Evolutionary conservation across 1,140 invertebrate genomes (phyloP), one percentile per base, ranked within the genome.

Genomic region (Drosophila ananassae): DNA sequence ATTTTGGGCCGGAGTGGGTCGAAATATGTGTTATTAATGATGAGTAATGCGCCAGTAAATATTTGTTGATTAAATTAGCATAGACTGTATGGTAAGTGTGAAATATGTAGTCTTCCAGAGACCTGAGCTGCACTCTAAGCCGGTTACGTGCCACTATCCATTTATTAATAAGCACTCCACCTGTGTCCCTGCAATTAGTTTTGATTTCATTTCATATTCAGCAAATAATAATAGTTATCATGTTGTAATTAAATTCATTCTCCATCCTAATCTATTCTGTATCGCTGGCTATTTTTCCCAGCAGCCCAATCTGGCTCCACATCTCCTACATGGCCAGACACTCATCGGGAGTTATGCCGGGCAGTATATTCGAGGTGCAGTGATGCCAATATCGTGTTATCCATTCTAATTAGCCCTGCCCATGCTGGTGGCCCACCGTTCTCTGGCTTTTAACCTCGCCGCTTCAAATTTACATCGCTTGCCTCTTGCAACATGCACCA

Each of bases 11-110:
- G 12, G 6, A 62, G 30, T 13, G 21, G 41, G 25, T 10, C 2
- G 8, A 21, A 6, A 44, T 44, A 13, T 56, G 37, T 66, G 71
- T 56, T 75, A 60, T 58, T 83, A 84, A 84, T 74, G 73, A 77
- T 74, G 81, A 84, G 63, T 85, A 85, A 85, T 85, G 81, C 46
- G 46, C 41, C 56, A 60, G 82, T 69, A 80, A 80, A 85, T 81
- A 84, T 83, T 84, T 79, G 80, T 58, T 84, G 75, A 79, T 83
- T 79, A 63, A 75, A 79, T 84, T 83, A 52, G 55, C 57, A 56
- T 5, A 25, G 9, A 57, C 32, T 5, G 62, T 34, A 2, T 52
- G 5, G 32, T 47, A 57, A 64, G 73, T 84, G 72, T 63, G 61
- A 84, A 83, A 61, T 61, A 39, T 57, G 46, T 32, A 25, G 34